Percentiles rank a stretch among this genome's conserved stretches.
Conservation (phyloP, 2,113 vertebrate genomes). For the Platycercus adscitus region DNA sequence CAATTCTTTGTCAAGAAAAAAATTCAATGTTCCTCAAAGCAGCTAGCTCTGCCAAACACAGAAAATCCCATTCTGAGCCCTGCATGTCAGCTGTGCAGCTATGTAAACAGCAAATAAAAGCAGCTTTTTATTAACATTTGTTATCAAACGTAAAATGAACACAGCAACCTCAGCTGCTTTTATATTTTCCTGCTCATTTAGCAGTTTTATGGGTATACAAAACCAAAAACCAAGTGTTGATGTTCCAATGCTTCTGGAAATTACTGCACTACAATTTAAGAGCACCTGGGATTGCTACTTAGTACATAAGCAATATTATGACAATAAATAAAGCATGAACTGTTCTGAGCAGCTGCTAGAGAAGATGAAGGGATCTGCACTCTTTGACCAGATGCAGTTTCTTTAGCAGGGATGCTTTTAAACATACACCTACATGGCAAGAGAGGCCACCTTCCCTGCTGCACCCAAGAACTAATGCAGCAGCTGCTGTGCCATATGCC, state of each 20-base stretch:
- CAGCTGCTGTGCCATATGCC: not conserved
- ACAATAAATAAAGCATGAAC: not conserved
- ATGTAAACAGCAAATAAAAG: not conserved
- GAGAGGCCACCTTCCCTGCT: not conserved
- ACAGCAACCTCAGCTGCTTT: not conserved
- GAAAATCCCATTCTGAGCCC: not conserved
- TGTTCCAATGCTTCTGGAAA: not conserved
- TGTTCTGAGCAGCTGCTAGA: not conserved
- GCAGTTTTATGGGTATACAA: not conserved
- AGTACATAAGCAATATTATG: not conserved
- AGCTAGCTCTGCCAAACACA: not conserved
- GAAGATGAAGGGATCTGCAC: not conserved
- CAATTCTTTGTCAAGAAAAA: not conserved
- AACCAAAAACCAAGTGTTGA: not conserved
- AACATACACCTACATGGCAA: not conserved
- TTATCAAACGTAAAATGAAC: not conserved
- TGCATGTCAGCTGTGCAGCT: not conserved
- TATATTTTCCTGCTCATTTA: not conserved
- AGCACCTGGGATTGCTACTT: not conserved
- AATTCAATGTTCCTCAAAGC: not conserved
- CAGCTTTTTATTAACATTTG: not conserved
- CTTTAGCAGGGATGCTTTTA: not conserved
- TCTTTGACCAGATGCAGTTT: not conserved
- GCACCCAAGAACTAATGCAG: not conserved
- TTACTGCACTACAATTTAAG: not conserved